A percentile compares a stretch with the other conserved stretches of the same genome.
phyloP scores from a whole-genome alignment of 2,888 invertebrate species.

The Odontothrips loti region DNA sequence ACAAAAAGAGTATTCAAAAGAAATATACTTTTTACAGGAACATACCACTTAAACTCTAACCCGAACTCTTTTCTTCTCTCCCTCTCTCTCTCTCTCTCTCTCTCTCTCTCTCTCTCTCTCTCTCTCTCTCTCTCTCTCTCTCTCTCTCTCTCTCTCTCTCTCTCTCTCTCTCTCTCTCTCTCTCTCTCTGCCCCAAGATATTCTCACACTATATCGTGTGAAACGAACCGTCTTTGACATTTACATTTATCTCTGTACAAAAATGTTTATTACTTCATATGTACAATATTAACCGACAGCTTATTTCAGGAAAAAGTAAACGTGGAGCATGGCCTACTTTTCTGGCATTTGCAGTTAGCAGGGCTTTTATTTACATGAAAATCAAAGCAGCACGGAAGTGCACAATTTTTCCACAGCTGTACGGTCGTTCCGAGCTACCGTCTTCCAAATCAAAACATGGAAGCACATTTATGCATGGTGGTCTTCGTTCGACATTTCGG shows the following conservation, averaged over 20 bases:
- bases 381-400: neutral
- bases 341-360: neutral
- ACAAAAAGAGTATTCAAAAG: slow-evolving; percentile 25
- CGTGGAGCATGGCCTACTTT: neutral
- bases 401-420: neutral
- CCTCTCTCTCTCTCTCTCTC: too few species aligned
- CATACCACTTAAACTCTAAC: slow-evolving; percentile 7
- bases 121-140: too few species aligned
- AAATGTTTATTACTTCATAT: neutral
- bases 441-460: too few species aligned
- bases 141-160: too few species aligned
- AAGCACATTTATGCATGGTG: too few species aligned
- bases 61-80: neutral
- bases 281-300: neutral
- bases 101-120: too few species aligned
- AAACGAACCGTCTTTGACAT: neutral
- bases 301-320: neutral
- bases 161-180: too few species aligned
- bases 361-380: neutral
- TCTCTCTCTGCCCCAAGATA: too few species aligned
- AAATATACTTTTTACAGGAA: slow-evolving; percentile 27
- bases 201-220: too few species aligned
- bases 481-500: too few species aligned
- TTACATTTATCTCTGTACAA: slow-evolving; percentile 2
- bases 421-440: too few species aligned